A percentile compares a stretch with the other conserved stretches of the same genome.
Evolutionary conservation across 2,888 invertebrate genomes (phyloP).

Genomic region (Xestia sexstrigata): DNA sequence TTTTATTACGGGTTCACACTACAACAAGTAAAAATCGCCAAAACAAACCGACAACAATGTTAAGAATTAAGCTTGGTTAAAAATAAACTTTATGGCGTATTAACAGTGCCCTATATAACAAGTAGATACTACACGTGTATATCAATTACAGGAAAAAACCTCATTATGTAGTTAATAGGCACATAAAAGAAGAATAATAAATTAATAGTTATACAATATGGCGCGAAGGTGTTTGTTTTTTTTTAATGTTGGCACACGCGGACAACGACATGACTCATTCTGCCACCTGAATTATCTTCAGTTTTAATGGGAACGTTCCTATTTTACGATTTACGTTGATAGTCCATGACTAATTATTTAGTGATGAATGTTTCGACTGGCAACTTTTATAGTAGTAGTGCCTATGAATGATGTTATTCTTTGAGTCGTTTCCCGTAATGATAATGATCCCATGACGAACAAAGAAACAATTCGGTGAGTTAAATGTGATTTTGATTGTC

Average conservation of each 20-base stretch:
- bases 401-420: slow-evolving; percentile 66
- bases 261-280: slow-evolving; percentile 74
- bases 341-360: slow-evolving; percentile 79
- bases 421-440: slow-evolving; percentile 58
- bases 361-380: slow-evolving; percentile 71
- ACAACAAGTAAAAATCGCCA: slow-evolving; percentile 1
- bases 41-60: slow-evolving; percentile 19
- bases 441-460: slow-evolving; percentile 61
- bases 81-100: slow-evolving; percentile 34
- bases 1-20: neutral
- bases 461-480: slow-evolving; percentile 57
- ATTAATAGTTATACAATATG: slow-evolving; percentile 49
- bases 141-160: slow-evolving; percentile 41
- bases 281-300: slow-evolving; percentile 83
- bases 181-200: slow-evolving; percentile 41
- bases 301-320: slow-evolving; percentile 74
- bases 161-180: slow-evolving; percentile 24
- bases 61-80: slow-evolving; percentile 7
- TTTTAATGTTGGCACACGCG: slow-evolving; percentile 78
- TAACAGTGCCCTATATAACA: slow-evolving; percentile 15
- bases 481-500: slow-evolving; percentile 64
- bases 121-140: neutral
- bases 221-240: slow-evolving; percentile 66
- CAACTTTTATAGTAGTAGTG: slow-evolving; percentile 54
- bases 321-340: slow-evolving; percentile 81